Evolutionary conservation across 2,888 invertebrate genomes (phyloP).

Genomic region (Euspilapteryx auroguttella): DNA sequence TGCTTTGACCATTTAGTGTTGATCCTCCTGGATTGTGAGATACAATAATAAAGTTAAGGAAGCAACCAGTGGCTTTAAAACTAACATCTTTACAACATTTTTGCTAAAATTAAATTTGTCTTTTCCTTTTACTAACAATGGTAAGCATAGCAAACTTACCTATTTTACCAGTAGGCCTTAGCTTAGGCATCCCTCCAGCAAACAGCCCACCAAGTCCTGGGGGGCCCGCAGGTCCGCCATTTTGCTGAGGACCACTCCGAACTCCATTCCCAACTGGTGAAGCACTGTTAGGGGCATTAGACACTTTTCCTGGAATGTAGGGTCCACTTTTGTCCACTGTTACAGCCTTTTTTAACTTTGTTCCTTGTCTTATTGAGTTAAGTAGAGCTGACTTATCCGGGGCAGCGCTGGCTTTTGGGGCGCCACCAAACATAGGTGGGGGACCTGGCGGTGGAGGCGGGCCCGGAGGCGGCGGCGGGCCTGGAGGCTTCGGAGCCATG

Average conservation of each 20-base stretch:
- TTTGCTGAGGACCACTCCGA: conserved; percentile 30
- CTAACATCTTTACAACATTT: no score
- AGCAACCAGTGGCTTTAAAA: no score
- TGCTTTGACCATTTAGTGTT: conserved; percentile 40
- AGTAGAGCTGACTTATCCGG: conserved; percentile 70
- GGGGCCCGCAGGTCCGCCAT: conserved; percentile 33
- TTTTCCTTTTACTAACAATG: no score
- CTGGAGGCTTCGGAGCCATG: conserved; percentile 57
- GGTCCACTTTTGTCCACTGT: conserved; percentile 93
- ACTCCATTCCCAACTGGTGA: conserved; percentile 28
- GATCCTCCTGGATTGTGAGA: conserved; percentile 25
- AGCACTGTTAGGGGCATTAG: conserved; percentile 21
- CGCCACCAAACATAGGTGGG: conserved; percentile 44
- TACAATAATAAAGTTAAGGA: conserved; percentile 1
- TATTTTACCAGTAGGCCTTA: conserved; percentile 70
- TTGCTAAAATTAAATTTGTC: no score
- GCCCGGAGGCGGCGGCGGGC: conserved; percentile 66
- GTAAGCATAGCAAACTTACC: no score
- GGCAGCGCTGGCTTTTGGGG: conserved; percentile 45
- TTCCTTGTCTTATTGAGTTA: conserved; percentile 81
- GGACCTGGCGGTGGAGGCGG: conserved; percentile 65
- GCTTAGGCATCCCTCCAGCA: conserved; percentile 81
- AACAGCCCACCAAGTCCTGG: conserved; percentile 71
- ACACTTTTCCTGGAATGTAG: conserved; percentile 65
- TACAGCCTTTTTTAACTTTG: conserved; percentile 79